Conservation (phyloP, 2,797 vertebrate species). For the Meda fulgida region DNA sequence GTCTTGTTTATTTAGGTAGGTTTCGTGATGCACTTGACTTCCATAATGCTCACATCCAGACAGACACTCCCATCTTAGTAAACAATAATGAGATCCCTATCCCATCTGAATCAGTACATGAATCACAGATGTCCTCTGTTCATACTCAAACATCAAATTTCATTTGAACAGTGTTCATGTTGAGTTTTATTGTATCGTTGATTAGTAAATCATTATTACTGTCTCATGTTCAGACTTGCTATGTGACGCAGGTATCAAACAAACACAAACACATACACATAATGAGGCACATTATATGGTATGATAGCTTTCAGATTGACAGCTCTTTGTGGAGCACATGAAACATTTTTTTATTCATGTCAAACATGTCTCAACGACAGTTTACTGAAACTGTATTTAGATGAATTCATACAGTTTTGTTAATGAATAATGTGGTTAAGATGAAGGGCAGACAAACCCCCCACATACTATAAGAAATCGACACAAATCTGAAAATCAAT, state of each 20-base stretch:
- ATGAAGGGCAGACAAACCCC: background rate
- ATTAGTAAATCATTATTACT: background rate
- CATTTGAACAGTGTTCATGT: constrained; percentile 8
- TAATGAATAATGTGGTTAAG: background rate
- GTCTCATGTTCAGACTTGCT: constrained; percentile 5
- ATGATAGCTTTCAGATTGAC: background rate
- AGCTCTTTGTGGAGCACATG: background rate
- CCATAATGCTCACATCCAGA: background rate
- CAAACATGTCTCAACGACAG: background rate
- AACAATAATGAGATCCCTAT: background rate
- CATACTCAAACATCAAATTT: constrained; percentile 14
- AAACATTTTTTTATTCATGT: background rate
- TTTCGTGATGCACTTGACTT: background rate
- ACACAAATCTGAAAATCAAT: background rate
- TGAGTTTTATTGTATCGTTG: background rate
- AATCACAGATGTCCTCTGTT: constrained; percentile 4
- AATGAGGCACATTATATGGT: background rate
- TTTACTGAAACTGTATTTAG: background rate
- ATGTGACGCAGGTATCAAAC: background rate
- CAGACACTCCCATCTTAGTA: constrained; percentile 10
- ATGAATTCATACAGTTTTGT: background rate
- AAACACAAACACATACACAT: constrained; percentile 13
- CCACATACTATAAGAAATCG: too few relatives aligned
- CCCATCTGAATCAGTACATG: constrained; percentile 2
- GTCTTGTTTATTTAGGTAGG: background rate